A percentile compares a stretch with the other conserved stretches of the same genome.
These are phyloP conservation scores for Peromyscus californicus DNA, from an alignment of 2,113 vertebrate genomes.

Conservation along the genomic window DNA sequence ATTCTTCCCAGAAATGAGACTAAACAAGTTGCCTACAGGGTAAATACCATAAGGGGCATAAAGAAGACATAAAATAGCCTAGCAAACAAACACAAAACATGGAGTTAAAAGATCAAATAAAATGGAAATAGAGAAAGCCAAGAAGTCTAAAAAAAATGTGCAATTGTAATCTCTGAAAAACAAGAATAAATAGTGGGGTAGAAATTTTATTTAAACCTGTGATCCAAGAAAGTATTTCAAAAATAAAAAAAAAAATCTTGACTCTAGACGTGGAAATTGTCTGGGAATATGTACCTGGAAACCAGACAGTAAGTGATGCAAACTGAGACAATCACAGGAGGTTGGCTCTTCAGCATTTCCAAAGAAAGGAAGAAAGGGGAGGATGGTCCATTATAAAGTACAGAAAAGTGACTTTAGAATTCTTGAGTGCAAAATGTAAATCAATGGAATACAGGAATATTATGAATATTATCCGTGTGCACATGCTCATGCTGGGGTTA, in stretches of 20 bases:
- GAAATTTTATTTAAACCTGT: background rate
- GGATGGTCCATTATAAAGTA: background rate
- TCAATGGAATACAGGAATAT: background rate
- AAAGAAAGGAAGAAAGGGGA: background rate
- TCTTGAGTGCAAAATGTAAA: background rate
- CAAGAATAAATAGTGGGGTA: background rate
- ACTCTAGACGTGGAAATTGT: background rate
- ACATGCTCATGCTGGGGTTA: background rate
- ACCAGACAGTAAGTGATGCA: background rate
- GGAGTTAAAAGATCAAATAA: background rate
- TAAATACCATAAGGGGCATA: background rate
- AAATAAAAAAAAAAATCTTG: background rate
- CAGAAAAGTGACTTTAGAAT: background rate
- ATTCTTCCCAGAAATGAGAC: background rate
- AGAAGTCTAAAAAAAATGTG: background rate
- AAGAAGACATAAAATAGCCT: background rate
- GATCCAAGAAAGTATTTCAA: background rate
- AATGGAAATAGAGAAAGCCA: background rate
- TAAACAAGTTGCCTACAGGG: background rate
- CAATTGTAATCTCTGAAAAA: background rate
- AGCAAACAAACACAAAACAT: background rate
- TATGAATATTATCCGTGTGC: background rate
- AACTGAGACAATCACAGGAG: background rate
- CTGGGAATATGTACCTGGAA: background rate
- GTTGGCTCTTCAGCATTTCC: background rate